Percentiles rank a stretch among this genome's conserved stretches.
Conservation (phyloP, 92 coral and sea anemone genomes). For the Actinernus sp. region DNA sequence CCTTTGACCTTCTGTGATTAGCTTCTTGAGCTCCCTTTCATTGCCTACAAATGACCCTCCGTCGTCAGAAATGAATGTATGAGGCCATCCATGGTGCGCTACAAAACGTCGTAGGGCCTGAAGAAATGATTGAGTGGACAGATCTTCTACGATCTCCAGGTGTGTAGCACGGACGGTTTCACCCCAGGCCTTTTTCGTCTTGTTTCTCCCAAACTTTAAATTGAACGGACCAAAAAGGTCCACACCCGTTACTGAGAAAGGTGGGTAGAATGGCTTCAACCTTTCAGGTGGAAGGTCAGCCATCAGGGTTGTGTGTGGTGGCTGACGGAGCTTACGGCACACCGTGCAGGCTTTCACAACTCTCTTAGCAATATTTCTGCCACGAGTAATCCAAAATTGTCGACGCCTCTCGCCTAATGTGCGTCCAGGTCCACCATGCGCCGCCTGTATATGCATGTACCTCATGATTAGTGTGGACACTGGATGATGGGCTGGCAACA, state of each 20-base stretch:
- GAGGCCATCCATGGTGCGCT: slow-evolving; percentile 51
- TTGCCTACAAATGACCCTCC: slow-evolving; percentile 57
- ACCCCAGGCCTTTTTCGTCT: slow-evolving; percentile 13
- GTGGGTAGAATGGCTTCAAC: slow-evolving; percentile 22
- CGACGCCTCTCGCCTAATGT: slow-evolving; percentile 42
- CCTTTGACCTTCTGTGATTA: slow-evolving; percentile 18
- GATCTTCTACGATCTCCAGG: slow-evolving; percentile 36
- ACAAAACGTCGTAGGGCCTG: slow-evolving; percentile 43
- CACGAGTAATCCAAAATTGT: slow-evolving; percentile 27
- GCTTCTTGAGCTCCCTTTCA: slow-evolving; percentile 33
- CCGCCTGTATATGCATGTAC: slow-evolving; percentile 6
- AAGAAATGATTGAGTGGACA: slow-evolving; percentile 31
- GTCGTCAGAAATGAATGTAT: slow-evolving; percentile 40
- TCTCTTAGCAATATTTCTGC: slow-evolving; percentile 27
- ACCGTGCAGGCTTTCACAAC: slow-evolving; percentile 13
- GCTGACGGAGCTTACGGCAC: slow-evolving; percentile 47
- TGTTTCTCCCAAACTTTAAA: slow-evolving; percentile 31
- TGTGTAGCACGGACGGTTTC: slow-evolving; percentile 43
- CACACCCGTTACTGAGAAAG: slow-evolving; percentile 54
- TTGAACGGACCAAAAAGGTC: slow-evolving; percentile 60
- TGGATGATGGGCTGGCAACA: slow-evolving; percentile 35
- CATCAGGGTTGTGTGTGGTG: slow-evolving; percentile 46
- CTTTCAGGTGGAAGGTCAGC: slow-evolving; percentile 34
- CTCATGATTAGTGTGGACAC: slow-evolving; percentile 49
- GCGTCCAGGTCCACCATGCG: slow-evolving; percentile 45